Percentiles rank a stretch among this genome's conserved stretches.
phyloP scores from a whole-genome alignment of 2,797 vertebrate species.

The Esox lucius region DNA sequence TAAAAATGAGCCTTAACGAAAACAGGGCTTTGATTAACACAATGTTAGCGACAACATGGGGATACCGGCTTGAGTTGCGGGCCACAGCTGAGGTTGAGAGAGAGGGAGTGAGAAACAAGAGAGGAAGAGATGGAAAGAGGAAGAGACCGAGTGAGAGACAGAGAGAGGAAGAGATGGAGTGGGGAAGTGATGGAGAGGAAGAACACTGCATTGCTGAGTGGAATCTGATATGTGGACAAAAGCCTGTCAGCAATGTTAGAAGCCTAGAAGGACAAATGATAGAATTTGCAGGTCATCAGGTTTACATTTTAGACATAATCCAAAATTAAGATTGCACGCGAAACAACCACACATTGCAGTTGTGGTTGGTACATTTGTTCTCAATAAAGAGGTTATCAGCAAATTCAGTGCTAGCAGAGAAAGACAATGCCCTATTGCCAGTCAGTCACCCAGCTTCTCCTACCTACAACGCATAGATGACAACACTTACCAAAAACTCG shows the following conservation, averaged over 20 bases:
- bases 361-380: too few relatives aligned
- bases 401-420: too few relatives aligned
- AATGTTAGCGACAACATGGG: background rate
- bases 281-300: background rate
- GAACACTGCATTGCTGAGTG: constrained; percentile 1
- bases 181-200: background rate
- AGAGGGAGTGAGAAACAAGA: background rate
- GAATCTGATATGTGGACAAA: constrained; percentile 5
- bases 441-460: background rate
- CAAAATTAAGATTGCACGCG: too few relatives aligned
- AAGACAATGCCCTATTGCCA: too few relatives aligned
- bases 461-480: background rate
- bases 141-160: background rate
- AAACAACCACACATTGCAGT: too few relatives aligned
- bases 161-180: background rate
- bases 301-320: too few relatives aligned
- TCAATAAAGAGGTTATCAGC: too few relatives aligned
- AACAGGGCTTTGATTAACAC: background rate
- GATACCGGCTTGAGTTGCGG: background rate
- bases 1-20: background rate
- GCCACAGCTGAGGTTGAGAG: background rate
- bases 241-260: background rate
- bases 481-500: background rate
- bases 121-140: too few relatives aligned
- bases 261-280: constrained; percentile 8